Evolutionary conservation across 1,140 invertebrate species (phyloP).

Genomic region (Drosophila bipectinata): DNA sequence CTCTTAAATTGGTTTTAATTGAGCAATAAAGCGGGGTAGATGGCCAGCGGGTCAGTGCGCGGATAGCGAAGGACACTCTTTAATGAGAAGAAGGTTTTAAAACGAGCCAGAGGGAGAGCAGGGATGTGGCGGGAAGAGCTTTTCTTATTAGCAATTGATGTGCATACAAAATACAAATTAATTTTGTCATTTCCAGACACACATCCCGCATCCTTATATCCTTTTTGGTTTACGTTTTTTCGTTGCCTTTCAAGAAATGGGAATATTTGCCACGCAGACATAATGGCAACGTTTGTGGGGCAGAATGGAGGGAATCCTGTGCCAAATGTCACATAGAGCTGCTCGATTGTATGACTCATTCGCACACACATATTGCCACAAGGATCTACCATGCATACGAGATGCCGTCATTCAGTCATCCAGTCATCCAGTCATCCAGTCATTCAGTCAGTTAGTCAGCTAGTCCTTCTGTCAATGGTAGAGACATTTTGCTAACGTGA

Average conservation of each 20-base stretch:
- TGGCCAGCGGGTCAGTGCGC: slow-evolving; percentile 9
- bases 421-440: neutral
- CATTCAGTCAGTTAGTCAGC: slow-evolving; percentile 18
- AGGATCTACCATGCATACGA: slow-evolving; percentile 20
- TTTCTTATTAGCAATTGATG: slow-evolving; percentile 48
- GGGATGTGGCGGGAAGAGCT: neutral
- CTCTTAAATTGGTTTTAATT: slow-evolving; percentile 54
- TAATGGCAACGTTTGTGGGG: slow-evolving; percentile 28
- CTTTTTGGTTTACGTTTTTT: slow-evolving; percentile 13
- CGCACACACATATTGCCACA: slow-evolving; percentile 26
- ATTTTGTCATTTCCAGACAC: slow-evolving; percentile 53
- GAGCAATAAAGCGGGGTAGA: slow-evolving; percentile 33
- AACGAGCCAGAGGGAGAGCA: neutral
- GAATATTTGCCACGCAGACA: slow-evolving; percentile 43
- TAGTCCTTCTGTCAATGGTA: slow-evolving; percentile 40
- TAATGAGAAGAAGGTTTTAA: slow-evolving; percentile 15
- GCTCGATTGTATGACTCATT: slow-evolving; percentile 62
- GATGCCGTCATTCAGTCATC: slow-evolving; percentile 21
- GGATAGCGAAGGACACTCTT: slow-evolving; percentile 8
- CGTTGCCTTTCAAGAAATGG: neutral
- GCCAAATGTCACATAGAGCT: slow-evolving; percentile 59
- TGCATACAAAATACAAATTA: slow-evolving; percentile 60
- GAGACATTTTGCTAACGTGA: slow-evolving; percentile 56
- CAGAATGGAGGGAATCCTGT: slow-evolving; percentile 31
- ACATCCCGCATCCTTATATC: neutral